These are phyloP conservation scores for Acrobasis consociella DNA, from an alignment of 2,888 invertebrate genomes.

Conservation along the genomic window DNA sequence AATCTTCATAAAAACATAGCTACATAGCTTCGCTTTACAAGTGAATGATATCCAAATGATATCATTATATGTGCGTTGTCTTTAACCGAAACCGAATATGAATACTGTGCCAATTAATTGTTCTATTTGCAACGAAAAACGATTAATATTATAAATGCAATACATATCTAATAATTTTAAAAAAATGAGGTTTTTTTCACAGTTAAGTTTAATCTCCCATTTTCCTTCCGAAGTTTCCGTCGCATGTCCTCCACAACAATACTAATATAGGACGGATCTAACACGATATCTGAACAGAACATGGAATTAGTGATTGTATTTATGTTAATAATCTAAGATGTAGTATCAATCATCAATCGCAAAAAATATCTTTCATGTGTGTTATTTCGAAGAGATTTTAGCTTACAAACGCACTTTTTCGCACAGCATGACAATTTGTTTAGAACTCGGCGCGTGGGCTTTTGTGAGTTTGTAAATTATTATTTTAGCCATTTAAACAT, in stretches of 20 bases:
- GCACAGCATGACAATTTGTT: conserved; percentile 1
- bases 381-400: not conserved
- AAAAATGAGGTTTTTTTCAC: no score
- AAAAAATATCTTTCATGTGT: not conserved
- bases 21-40: no score
- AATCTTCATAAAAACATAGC: no score
- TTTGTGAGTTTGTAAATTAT: not conserved
- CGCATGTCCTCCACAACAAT: not conserved
- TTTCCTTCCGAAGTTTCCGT: not conserved
- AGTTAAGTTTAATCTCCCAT: no score
- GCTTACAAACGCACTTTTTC: not conserved
- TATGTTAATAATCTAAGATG: not conserved
- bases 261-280: not conserved
- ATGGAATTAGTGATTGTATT: not conserved
- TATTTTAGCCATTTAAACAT: not conserved
- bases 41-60: no score
- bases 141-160: no score
- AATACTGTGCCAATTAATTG: no score
- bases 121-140: no score
- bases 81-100: no score
- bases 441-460: not conserved
- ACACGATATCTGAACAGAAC: not conserved
- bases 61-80: no score
- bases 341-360: not conserved
- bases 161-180: no score